These are phyloP conservation scores for Trichomycterus rosablanca DNA, from an alignment of 2,113 vertebrate genomes.

Conservation along the genomic window DNA sequence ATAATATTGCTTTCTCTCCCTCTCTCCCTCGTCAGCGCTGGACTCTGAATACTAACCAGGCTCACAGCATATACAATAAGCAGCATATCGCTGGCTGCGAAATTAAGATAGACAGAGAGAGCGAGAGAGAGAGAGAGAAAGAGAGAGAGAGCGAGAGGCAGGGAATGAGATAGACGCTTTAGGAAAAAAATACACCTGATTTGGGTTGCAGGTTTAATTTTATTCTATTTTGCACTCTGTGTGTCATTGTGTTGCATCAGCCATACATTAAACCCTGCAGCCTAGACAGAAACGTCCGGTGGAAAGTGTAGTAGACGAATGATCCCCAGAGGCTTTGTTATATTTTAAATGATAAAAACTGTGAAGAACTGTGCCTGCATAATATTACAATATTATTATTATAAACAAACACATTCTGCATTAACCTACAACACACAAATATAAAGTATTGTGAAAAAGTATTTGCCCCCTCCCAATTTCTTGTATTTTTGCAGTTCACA, in stretches of 20 bases:
- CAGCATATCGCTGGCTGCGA: conserved; percentile 29
- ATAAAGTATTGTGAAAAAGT: too few relatives aligned
- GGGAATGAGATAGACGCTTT: not conserved
- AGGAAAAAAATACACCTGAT: conserved; percentile 34
- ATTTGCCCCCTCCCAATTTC: too few relatives aligned
- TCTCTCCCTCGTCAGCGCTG: conserved; percentile 18
- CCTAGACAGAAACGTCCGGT: not conserved
- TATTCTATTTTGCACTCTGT: conserved; percentile 30
- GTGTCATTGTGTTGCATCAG: conserved; percentile 44
- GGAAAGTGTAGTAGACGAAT: not conserved
- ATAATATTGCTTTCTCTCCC: conserved; percentile 36
- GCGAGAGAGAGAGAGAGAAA: conserved; percentile 8
- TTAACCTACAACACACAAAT: too few relatives aligned
- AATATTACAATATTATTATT: too few relatives aligned
- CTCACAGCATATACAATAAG: conserved; percentile 41
- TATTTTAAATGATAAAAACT: too few relatives aligned
- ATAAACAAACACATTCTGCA: too few relatives aligned
- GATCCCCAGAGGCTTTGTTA: too few relatives aligned
- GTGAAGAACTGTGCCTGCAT: too few relatives aligned
- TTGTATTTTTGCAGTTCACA: too few relatives aligned
- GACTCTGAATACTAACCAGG: conserved; percentile 44
- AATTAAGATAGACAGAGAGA: conserved; percentile 35
- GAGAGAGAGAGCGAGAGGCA: conserved; percentile 7
- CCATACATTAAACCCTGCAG: conserved; percentile 30
- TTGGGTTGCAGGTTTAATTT: conserved; percentile 28